Conservation (phyloP, 2,113 vertebrate species). For the Brachirus orientalis region DNA sequence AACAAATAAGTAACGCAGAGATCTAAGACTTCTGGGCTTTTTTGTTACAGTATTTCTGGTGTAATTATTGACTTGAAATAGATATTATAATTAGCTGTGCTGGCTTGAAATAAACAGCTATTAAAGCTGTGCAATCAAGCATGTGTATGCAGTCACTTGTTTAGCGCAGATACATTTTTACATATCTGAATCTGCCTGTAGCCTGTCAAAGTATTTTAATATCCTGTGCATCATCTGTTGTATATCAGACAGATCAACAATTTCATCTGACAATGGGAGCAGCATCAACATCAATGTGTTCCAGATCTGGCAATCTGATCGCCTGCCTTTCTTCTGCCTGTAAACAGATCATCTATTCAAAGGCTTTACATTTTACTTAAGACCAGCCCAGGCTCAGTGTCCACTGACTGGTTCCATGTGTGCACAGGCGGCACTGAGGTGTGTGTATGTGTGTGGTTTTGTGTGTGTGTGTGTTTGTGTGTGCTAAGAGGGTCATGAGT, state of each 20-base stretch:
- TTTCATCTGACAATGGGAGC: constrained; percentile 70
- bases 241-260: constrained; percentile 67
- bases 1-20: constrained; percentile 25
- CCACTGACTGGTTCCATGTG: constrained; percentile 80
- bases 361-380: constrained; percentile 73
- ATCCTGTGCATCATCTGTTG: constrained; percentile 68
- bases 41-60: constrained; percentile 49
- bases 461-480: constrained; percentile 8
- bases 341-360: constrained; percentile 81
- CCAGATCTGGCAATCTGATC: constrained; percentile 78
- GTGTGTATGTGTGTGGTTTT: constrained; percentile 34
- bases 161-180: constrained; percentile 18
- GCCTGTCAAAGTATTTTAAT: constrained; percentile 39
- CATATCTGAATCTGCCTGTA: constrained; percentile 30
- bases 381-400: constrained; percentile 64
- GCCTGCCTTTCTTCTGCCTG: constrained; percentile 71
- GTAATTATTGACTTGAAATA: constrained; percentile 47
- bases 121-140: constrained; percentile 30
- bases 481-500: constrained; percentile 72
- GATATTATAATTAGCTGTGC: constrained; percentile 31
- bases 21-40: constrained; percentile 23
- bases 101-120: constrained; percentile 34
- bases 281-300: constrained; percentile 74
- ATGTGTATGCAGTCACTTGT: constrained; percentile 15
- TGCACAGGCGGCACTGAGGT: constrained; percentile 63